These are phyloP conservation scores for Hyles euphorbiae DNA, from an alignment of 1,140 invertebrate genomes.

Conservation along the genomic window DNA sequence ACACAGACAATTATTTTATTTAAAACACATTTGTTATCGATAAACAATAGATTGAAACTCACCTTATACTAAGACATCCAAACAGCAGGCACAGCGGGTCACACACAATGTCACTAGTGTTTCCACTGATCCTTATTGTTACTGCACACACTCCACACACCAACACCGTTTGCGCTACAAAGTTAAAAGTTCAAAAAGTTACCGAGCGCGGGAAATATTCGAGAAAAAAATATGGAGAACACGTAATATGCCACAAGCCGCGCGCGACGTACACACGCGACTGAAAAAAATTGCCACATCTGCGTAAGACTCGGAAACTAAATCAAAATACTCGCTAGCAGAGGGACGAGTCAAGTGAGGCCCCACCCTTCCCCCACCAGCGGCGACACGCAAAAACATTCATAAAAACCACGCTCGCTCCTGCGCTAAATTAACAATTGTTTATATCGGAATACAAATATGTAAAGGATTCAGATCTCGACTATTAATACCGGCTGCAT, in stretches of 20 bases:
- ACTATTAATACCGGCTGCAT: slow-evolving; percentile 2
- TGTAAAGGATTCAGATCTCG: slow-evolving; percentile 35
- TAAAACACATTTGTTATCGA: not conserved
- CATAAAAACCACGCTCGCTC: slow-evolving; percentile 67
- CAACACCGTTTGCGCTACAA: no score
- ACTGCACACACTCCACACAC: slow-evolving; percentile 34
- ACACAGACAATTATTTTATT: no score
- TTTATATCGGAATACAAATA: slow-evolving; percentile 56
- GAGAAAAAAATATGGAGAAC: slow-evolving; percentile 30
- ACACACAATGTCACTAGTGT: slow-evolving; percentile 46
- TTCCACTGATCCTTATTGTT: slow-evolving; percentile 48
- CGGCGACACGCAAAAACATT: slow-evolving; percentile 68
- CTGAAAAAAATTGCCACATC: slow-evolving; percentile 72
- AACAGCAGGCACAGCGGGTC: slow-evolving; percentile 35
- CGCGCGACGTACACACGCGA: slow-evolving; percentile 68
- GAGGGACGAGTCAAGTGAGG: slow-evolving; percentile 67
- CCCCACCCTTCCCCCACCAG: slow-evolving; percentile 69
- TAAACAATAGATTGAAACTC: slow-evolving; percentile 19
- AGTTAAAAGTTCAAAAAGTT: slow-evolving; percentile 25
- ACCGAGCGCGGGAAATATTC: slow-evolving; percentile 41
- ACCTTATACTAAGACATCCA: slow-evolving; percentile 68
- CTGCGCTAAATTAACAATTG: slow-evolving; percentile 67
- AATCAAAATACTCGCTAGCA: slow-evolving; percentile 73
- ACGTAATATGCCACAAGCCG: slow-evolving; percentile 49
- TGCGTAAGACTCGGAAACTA: slow-evolving; percentile 71